Conservation (phyloP, 2,888 invertebrate genomes). For the Epiblema foenella region DNA sequence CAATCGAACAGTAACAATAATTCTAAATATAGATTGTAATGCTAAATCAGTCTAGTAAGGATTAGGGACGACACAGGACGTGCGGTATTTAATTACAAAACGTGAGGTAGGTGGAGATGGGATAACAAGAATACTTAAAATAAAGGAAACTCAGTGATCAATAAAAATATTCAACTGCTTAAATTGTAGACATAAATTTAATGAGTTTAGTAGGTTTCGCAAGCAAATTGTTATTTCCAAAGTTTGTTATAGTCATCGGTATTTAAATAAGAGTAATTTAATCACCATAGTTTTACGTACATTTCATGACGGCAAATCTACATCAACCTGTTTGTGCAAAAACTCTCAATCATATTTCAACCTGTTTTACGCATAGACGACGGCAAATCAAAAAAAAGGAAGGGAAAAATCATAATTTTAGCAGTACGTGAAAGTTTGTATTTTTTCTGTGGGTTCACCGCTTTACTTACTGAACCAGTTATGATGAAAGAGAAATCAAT, state of each 20-base stretch:
- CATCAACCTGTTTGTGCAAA: not conserved
- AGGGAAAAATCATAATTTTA: no score
- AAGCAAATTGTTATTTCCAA: not conserved
- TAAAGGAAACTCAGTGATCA: conserved; percentile 11
- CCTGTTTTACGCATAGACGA: no score
- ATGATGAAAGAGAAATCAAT: no score
- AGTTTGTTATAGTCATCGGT: not conserved
- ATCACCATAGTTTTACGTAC: conserved; percentile 3
- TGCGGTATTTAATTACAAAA: conserved; percentile 67
- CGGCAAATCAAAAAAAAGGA: no score
- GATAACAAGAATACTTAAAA: conserved; percentile 31
- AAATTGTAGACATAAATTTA: not conserved
- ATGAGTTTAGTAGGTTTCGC: no score
- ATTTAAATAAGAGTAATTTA: not conserved
- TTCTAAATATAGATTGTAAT: conserved; percentile 65
- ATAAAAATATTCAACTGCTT: not conserved
- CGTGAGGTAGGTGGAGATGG: conserved; percentile 68
- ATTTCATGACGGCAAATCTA: not conserved
- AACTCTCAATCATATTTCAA: not conserved
- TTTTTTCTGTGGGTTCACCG: no score
- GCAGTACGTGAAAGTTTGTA: no score
- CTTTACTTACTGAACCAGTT: no score
- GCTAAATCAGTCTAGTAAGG: conserved; percentile 82
- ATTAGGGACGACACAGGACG: conserved; percentile 65
- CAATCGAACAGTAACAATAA: conserved; percentile 68